phyloP scores from a whole-genome alignment of 1,140 invertebrate species.

The Brachionus koreanus region DNA sequence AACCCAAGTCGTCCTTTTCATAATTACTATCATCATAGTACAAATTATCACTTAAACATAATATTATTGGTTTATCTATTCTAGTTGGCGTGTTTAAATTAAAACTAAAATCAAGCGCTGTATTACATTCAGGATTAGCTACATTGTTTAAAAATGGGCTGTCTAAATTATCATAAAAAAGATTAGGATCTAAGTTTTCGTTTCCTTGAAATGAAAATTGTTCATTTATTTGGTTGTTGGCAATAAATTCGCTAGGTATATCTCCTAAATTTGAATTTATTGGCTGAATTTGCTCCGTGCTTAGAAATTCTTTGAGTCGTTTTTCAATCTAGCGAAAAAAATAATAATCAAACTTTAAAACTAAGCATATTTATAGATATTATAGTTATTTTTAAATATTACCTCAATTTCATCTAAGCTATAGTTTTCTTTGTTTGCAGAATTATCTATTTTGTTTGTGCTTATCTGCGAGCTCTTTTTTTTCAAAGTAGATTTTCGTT shows the following conservation, averaged over 20 bases:
- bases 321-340: neutral
- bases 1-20: slow-evolving; percentile 8
- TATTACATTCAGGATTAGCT: neutral
- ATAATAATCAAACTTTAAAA: too few species aligned
- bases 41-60: neutral
- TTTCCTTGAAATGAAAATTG: neutral
- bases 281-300: neutral
- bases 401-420: neutral
- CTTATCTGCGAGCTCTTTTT: neutral
- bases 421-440: neutral
- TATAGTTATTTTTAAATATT: too few species aligned
- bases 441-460: neutral
- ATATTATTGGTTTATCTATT: slow-evolving; percentile 6
- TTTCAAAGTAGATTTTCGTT: neutral
- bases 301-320: neutral
- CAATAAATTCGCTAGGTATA: neutral
- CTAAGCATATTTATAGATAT: too few species aligned
- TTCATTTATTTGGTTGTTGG: neutral
- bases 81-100: slow-evolving; percentile 9
- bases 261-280: neutral
- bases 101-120: neutral
- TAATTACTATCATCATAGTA: slow-evolving; percentile 37
- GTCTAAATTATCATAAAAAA: neutral
- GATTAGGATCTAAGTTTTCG: neutral
- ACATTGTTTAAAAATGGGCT: neutral